A percentile compares a stretch with the other conserved stretches of the same genome.
Evolutionary conservation across 1,140 invertebrate genomes (phyloP).

Genomic region (Ptiloglossa arizonensis): DNA sequence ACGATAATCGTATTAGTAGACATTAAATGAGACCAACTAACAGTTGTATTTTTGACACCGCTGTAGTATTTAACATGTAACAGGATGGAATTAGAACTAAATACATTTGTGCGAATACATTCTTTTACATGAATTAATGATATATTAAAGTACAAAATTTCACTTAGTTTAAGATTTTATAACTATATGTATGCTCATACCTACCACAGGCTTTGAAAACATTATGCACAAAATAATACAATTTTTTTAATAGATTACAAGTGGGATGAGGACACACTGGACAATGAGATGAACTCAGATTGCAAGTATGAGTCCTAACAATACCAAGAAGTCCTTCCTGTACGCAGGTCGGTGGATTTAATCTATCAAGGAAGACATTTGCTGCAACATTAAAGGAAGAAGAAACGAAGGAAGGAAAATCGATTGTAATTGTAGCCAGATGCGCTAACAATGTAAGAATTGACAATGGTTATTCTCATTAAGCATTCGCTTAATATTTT

Average conservation of each 20-base stretch:
- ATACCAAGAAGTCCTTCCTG: slow-evolving; percentile 24
- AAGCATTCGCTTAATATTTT: background rate
- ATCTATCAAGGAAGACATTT: slow-evolving; percentile 10
- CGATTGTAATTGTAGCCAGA: background rate
- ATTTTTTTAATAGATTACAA: slow-evolving; percentile 76
- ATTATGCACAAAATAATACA: slow-evolving; percentile 62
- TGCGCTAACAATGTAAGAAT: slow-evolving; percentile 1
- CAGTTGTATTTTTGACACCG: background rate
- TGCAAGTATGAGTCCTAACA: slow-evolving; percentile 46
- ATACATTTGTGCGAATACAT: slow-evolving; percentile 44
- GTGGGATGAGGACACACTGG: slow-evolving; percentile 69
- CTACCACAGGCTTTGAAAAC: background rate
- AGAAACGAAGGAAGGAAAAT: background rate
- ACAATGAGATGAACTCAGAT: slow-evolving; percentile 74
- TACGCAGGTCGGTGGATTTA: slow-evolving; percentile 28
- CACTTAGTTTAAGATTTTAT: slow-evolving; percentile 33
- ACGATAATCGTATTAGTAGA: background rate
- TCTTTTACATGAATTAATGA: slow-evolving; percentile 48
- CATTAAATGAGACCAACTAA: background rate
- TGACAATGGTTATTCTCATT: background rate
- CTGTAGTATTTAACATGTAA: background rate
- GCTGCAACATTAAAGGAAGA: background rate
- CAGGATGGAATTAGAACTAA: slow-evolving; percentile 60
- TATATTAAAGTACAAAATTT: slow-evolving; percentile 51
- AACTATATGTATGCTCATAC: slow-evolving; percentile 22